Evolutionary conservation across 2,113 vertebrate genomes (phyloP), one percentile per base, ranked within the genome.

Genomic region (Pogona vitticeps): DNA sequence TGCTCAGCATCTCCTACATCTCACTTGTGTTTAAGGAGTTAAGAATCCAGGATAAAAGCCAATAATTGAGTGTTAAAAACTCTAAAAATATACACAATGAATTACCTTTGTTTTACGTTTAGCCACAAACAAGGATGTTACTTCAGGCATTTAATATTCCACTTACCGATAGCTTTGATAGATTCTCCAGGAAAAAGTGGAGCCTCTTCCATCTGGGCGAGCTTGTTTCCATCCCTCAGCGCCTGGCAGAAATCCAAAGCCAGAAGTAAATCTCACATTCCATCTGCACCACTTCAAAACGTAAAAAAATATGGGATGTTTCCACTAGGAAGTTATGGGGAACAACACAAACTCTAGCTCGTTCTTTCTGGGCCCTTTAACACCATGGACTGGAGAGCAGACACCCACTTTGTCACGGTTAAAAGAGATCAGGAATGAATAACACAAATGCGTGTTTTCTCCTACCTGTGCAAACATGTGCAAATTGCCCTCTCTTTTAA

Each of bases 131-230:
- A 79, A 68, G 15, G 17, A 88, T 76, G 78, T 33, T 84, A 75
- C 1, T 85, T 46, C 1, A 83, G 42, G 87, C 3, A 75, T 59
- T 88, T 81, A 68, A 40, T 6, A 23, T 79, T 70, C 80, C 26
- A 92, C 97, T 94, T 90, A 98, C 99, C 98, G 65, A 98, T 97
- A 61, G 96, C 96, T 95, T 98, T 98, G 94, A 99, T 95, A 73
- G 96, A 97, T 94, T 99, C 99, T 89, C 98, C 98, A 23, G 98
- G 98, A 83, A 99, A 96, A 93, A 99, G 96, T 3, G 98, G 98
- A 8, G 98, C 97, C 92, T 98, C 97, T 90, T 99, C 98, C 97
- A 98, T 97, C 94, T 97, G 97, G 72, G 95, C 97, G 84, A 96
- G 96, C 63, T 96, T 96, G 88, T 97, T 97, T 81, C 97, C 96